Percentiles rank a stretch among this genome's conserved stretches.
These are phyloP conservation scores for Cantharis rufa DNA, from an alignment of 2,888 invertebrate genomes.

Conservation along the genomic window DNA sequence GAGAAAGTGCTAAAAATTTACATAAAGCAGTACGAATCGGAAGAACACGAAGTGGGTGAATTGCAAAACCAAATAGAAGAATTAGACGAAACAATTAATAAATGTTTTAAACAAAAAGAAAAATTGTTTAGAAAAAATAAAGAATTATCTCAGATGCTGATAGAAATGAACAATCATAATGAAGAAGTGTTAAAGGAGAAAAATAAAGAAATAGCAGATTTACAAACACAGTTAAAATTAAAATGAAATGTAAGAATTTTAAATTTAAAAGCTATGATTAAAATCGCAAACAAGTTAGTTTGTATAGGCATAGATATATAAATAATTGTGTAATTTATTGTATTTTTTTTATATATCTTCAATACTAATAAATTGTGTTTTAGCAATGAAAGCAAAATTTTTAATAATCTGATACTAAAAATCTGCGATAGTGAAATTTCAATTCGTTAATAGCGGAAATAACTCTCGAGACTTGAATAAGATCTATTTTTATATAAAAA, in stretches of 20 bases:
- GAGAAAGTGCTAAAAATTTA: not conserved
- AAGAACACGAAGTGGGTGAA: not conserved
- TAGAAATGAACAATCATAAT: not conserved
- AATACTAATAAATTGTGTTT: not conserved
- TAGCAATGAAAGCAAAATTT: not conserved
- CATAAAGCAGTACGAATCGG: not conserved
- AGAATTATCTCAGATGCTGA: not conserved
- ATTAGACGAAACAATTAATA: not conserved
- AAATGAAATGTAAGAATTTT: not conserved
- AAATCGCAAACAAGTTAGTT: not conserved
- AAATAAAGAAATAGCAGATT: not conserved
- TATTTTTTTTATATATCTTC: no score
- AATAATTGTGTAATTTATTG: not conserved
- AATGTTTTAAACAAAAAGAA: not conserved
- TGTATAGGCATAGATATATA: not conserved
- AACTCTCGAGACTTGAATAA: no score
- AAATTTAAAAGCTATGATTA: not conserved
- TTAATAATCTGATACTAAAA: not conserved
- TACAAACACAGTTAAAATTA: not conserved
- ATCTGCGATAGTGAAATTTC: no score
- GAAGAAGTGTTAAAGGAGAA: not conserved
- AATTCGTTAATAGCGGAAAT: no score
- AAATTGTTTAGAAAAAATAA: not conserved
- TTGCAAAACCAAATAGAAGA: not conserved
- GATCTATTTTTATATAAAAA: no score